These are phyloP conservation scores for Thamnophis elegans DNA, from an alignment of 2,797 vertebrate genomes.

Conservation along the genomic window DNA sequence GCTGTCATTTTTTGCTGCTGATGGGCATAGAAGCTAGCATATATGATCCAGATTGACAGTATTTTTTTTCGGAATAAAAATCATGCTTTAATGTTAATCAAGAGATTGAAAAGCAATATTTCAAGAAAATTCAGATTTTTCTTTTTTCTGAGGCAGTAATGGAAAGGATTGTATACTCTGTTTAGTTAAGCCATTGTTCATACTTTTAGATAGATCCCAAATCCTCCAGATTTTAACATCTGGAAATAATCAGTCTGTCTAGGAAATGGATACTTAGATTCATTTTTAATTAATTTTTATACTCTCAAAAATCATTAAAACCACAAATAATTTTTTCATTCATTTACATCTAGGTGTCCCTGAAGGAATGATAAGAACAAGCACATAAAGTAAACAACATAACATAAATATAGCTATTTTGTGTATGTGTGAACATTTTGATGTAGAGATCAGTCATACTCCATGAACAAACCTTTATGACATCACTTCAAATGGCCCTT, in stretches of 20 bases:
- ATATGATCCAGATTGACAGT: slow-evolving; percentile 26
- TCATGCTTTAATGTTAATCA: neutral
- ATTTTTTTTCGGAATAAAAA: neutral
- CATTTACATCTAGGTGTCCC: neutral
- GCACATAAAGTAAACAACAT: neutral
- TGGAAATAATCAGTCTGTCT: slow-evolving; percentile 59
- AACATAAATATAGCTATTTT: neutral
- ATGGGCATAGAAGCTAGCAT: slow-evolving; percentile 27
- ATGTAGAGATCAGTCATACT: neutral
- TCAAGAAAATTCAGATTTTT: slow-evolving; percentile 17
- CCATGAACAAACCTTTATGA: neutral
- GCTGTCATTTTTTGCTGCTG: slow-evolving; percentile 28
- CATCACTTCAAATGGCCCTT: neutral
- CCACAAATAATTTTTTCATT: neutral
- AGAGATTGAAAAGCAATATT: slow-evolving; percentile 23
- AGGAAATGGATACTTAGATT: slow-evolving; percentile 42
- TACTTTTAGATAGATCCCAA: slow-evolving; percentile 7
- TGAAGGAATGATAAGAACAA: neutral
- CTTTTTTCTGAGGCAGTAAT: neutral
- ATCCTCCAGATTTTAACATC: slow-evolving; percentile 33
- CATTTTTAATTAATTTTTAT: neutral
- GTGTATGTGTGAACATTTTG: neutral
- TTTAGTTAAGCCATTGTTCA: slow-evolving; percentile 24
- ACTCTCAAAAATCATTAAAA: neutral
- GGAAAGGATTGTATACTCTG: neutral